Evolutionary conservation across 2,888 invertebrate species (phyloP).

Genomic region (Drosophila paranaensis): DNA sequence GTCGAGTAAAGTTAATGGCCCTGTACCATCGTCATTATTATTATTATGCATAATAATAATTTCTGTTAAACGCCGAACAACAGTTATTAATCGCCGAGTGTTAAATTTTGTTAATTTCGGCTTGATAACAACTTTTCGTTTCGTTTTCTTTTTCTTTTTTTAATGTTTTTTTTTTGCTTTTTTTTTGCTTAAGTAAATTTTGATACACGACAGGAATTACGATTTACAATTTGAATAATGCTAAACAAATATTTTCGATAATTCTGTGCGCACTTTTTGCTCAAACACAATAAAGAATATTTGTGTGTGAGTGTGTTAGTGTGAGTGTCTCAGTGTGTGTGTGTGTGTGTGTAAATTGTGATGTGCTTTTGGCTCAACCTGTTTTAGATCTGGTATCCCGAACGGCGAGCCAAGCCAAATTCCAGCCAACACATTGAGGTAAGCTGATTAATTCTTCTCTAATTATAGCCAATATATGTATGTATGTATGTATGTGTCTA

Average conservation of each 20-base stretch:
- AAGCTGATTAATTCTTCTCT: constrained; percentile 50
- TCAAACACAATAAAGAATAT: constrained; percentile 35
- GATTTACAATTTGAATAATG: constrained; percentile 48
- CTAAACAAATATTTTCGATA: constrained; percentile 49
- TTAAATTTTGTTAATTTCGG: constrained; percentile 42
- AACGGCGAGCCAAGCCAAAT: constrained; percentile 27
- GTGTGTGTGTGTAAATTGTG: constrained; percentile 12
- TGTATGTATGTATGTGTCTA: neutral
- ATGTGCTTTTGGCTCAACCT: constrained; percentile 44
- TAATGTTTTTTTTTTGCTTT: constrained; percentile 11
- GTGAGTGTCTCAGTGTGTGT: constrained; percentile 2
- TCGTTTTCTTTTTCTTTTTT: constrained; percentile 16
- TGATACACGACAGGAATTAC: constrained; percentile 34
- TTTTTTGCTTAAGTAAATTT: neutral
- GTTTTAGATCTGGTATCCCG: constrained; percentile 43
- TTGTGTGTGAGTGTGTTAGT: constrained; percentile 8
- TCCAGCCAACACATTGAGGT: constrained; percentile 45
- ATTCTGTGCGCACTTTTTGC: constrained; percentile 12
- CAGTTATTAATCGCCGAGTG: constrained; percentile 45
- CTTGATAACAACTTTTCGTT: constrained; percentile 30
- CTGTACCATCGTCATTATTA: constrained; percentile 19
- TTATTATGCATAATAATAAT: constrained; percentile 20
- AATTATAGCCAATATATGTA: constrained; percentile 16
- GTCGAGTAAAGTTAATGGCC: constrained; percentile 20
- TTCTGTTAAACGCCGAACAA: constrained; percentile 34